Conservation (phyloP, 2,888 invertebrate species). For the Rhagonycha lutea region DNA sequence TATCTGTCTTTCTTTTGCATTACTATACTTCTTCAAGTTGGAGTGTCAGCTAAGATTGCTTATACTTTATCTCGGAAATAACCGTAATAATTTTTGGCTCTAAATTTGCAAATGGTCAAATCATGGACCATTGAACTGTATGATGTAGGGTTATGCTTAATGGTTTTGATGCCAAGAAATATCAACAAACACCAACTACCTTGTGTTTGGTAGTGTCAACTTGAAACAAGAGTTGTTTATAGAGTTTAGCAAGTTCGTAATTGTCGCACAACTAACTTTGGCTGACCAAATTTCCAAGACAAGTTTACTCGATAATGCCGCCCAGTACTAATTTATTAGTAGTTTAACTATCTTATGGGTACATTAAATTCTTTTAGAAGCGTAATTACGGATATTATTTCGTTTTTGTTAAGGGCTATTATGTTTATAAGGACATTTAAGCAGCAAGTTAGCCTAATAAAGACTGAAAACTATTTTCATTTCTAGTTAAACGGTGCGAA, state of each 20-base stretch:
- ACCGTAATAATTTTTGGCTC: not conserved
- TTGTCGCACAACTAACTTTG: not conserved
- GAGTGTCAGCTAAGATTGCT: no score
- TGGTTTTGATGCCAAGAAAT: not conserved
- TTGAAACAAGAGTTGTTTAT: not conserved
- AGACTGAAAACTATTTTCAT: constrained; percentile 1
- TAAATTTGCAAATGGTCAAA: not conserved
- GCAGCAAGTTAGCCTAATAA: not conserved
- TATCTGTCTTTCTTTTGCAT: no score
- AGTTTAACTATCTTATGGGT: not conserved
- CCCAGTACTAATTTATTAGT: not conserved
- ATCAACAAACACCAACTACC: not conserved
- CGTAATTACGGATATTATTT: not conserved
- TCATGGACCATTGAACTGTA: not conserved
- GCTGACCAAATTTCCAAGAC: not conserved
- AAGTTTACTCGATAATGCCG: not conserved
- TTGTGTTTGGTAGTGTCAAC: not conserved
- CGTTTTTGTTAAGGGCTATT: not conserved
- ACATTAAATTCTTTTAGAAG: not conserved
- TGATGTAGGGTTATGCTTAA: not conserved
- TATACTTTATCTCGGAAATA: not conserved
- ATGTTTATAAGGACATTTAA: not conserved
- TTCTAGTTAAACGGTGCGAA: constrained; percentile 19
- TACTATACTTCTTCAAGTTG: no score
- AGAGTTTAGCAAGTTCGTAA: not conserved